phyloP scores from a whole-genome alignment of 37 sponge, comb jelly and placozoan species.

The Hexactinellida sp. region DNA sequence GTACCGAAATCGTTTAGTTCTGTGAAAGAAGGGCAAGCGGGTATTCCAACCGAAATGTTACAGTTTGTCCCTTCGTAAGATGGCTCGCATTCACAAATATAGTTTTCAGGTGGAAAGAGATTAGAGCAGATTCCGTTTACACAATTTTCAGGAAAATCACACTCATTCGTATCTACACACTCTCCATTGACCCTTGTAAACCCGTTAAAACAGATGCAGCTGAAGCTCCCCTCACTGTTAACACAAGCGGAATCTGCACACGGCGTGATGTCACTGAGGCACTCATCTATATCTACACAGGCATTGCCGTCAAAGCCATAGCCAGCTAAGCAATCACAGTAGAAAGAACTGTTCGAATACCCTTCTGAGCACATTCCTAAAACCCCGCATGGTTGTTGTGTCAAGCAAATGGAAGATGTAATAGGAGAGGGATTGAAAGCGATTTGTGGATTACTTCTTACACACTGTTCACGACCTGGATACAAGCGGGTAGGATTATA shows the following conservation, averaged over 20 bases:
- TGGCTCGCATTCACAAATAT: background rate
- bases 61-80: background rate
- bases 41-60: background rate
- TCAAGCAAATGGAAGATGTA: background rate
- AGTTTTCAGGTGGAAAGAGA: background rate
- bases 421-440: background rate
- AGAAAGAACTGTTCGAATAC: background rate
- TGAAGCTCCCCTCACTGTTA: background rate
- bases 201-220: background rate
- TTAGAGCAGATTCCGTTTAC: background rate
- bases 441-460: background rate
- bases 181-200: background rate
- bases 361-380: conserved; percentile 12
- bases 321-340: background rate
- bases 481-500: background rate
- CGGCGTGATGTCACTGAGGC: background rate
- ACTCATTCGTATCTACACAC: background rate
- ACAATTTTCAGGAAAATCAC: background rate
- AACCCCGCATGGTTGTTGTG: background rate
- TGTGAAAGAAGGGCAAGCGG: background rate
- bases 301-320: background rate
- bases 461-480: background rate
- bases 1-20: background rate
- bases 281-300: background rate
- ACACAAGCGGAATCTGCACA: background rate